Conservation (phyloP, 2,113 vertebrate genomes). For the Anarrhichthys ocellatus region DNA sequence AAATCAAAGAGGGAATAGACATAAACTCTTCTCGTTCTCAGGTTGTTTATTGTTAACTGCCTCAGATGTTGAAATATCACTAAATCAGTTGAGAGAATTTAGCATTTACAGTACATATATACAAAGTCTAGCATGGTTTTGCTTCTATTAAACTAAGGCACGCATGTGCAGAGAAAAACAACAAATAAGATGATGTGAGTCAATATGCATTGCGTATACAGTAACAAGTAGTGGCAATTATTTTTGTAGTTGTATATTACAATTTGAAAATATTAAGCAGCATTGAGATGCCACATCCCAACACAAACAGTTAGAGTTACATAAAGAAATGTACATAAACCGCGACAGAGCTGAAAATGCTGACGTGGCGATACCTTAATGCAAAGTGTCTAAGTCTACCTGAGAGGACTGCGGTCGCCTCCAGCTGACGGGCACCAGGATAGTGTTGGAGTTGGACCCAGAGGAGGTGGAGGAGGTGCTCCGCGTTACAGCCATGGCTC, state of each 20-base stretch:
- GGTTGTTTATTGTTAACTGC: neutral
- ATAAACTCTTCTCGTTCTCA: neutral
- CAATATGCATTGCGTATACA: neutral
- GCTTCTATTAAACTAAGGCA: neutral
- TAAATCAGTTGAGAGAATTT: conserved; percentile 3
- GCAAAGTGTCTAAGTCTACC: conserved; percentile 76
- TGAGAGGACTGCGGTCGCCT: conserved; percentile 96
- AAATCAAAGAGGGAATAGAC: neutral
- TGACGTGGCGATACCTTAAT: neutral
- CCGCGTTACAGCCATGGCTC: conserved; percentile 93
- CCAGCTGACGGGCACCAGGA: conserved; percentile 98
- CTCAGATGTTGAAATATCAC: neutral
- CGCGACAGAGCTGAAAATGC: neutral
- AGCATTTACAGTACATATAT: neutral
- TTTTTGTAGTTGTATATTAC: neutral
- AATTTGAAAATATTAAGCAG: neutral
- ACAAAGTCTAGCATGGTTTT: neutral
- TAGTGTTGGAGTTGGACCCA: conserved; percentile 96
- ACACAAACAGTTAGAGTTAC: neutral
- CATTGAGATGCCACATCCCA: neutral
- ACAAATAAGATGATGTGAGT: neutral
- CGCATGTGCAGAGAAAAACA: neutral
- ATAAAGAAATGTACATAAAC: neutral
- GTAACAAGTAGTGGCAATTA: neutral
- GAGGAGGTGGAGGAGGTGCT: conserved; percentile 98